A percentile compares a stretch with the other conserved stretches of the same genome.
Conservation (phyloP, 2,888 invertebrate species). For the Itoplectis maculator region DNA sequence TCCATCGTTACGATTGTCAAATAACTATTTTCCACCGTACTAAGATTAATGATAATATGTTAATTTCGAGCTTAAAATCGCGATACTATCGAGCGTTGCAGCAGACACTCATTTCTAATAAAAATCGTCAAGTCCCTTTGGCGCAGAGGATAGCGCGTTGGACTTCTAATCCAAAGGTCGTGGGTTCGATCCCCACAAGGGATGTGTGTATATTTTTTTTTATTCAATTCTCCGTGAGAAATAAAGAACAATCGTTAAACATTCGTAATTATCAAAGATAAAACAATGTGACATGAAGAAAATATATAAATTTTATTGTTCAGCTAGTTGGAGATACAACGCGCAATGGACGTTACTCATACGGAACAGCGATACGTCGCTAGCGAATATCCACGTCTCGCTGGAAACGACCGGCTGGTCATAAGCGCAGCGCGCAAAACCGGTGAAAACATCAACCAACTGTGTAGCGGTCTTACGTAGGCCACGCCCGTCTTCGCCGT, state of each 20-base stretch:
- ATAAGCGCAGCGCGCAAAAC: not conserved
- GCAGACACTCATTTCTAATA: slow-evolving; percentile 40
- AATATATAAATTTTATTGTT: no score
- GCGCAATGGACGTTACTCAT: no score
- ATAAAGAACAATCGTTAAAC: not conserved
- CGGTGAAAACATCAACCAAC: not conserved
- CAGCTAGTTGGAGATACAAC: no score
- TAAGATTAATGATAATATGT: not conserved
- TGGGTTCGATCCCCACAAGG: slow-evolving; percentile 84
- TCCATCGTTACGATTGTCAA: not conserved
- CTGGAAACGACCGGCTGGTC: not conserved
- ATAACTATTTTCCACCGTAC: not conserved
- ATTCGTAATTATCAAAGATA: no score
- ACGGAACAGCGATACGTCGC: no score
- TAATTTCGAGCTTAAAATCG: not conserved
- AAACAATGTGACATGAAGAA: no score
- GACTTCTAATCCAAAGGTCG: slow-evolving; percentile 84
- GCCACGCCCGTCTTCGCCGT: no score
- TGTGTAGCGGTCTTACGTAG: no score
- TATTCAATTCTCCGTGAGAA: slow-evolving; percentile 24
- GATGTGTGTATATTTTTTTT: slow-evolving; percentile 79
- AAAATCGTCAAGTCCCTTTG: slow-evolving; percentile 80
- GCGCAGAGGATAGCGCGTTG: slow-evolving; percentile 84
- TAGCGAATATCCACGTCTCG: no score
- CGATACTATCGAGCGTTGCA: not conserved